Evolutionary conservation across 2,797 vertebrate species (phyloP), one percentile per base, ranked within the genome.

Genomic region (Pelodytes ibericus): DNA sequence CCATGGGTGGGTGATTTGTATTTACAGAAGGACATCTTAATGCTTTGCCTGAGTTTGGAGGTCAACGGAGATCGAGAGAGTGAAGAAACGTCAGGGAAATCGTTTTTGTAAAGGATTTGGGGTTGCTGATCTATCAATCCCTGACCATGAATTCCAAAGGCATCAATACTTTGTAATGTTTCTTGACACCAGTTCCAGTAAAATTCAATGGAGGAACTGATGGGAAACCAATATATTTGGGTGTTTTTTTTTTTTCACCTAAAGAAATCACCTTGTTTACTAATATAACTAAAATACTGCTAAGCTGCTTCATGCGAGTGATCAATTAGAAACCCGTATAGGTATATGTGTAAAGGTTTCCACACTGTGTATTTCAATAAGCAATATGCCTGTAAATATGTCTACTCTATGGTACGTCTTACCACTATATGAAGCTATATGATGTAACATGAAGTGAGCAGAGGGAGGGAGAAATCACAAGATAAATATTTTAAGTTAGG

Each of bases 161-260:
- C 30, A n/a, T 78, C 76, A 78, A 72, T 78, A 72, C 70, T 30
- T 78, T 44, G 53, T 78, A 72, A 72, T 72, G 70, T 30, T 26
- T 41, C 36, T 61, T 49, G 61, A 30, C 57, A 31, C 39, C 49
- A 72, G 58, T 78, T 72, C 76, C 76, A 67, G 70, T 72, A 78
- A 78, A 66, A 68, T 27, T 24, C 49, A 33, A 59, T 47, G 63
- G 49, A 44, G 60, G 33, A 58, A 49, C 56, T 62, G 70, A 66
- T 67, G 44, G 70, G 31, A 72, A 72, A 78, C 31, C 62, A 18
- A 67, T 60, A 67, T 36, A 56, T 44, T 18, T 25, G 44, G 29
- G 25, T 44, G 36, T 33, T 27, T 3, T 24, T 53, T 44, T 27
- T 33, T 27, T 3, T 24, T 53, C n/a, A 22, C 49, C 20, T 53